Evolutionary conservation across 2,797 vertebrate species (phyloP).

Genomic region (Menidia menidia): DNA sequence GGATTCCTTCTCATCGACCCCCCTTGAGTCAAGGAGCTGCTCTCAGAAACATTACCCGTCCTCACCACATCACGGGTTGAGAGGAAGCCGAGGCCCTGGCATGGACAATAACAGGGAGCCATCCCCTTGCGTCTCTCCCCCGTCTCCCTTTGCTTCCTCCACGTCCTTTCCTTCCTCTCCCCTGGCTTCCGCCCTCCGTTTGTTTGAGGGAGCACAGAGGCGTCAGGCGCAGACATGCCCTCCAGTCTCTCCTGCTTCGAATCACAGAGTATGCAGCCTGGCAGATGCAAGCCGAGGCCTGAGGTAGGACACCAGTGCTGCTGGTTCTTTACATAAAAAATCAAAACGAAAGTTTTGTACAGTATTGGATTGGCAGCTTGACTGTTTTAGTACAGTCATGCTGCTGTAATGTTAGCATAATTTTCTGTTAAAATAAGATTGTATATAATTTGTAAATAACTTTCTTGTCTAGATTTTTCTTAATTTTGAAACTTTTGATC

Average conservation of each 20-base stretch:
- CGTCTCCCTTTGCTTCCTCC: slow-evolving; percentile 49
- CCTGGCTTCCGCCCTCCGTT: slow-evolving; percentile 65
- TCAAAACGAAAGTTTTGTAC: neutral
- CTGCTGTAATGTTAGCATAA: neutral
- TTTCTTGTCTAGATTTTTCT: neutral
- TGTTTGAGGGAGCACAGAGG: slow-evolving; percentile 68
- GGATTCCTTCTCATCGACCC: slow-evolving; percentile 53
- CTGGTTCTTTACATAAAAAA: neutral
- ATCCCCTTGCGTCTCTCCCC: slow-evolving; percentile 52
- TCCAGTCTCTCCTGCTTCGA: slow-evolving; percentile 76
- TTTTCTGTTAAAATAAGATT: neutral
- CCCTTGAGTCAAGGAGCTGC: slow-evolving; percentile 52
- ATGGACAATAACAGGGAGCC: slow-evolving; percentile 48
- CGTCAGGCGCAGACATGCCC: slow-evolving; percentile 58
- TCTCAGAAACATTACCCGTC: slow-evolving; percentile 43
- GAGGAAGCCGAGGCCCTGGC: slow-evolving; percentile 33
- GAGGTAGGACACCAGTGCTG: slow-evolving; percentile 80
- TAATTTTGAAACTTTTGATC: neutral
- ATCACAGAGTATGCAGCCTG: slow-evolving; percentile 73
- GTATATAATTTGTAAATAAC: no score
- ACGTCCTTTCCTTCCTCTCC: slow-evolving; percentile 76
- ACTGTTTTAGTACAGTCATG: neutral
- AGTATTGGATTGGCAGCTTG: neutral
- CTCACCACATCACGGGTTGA: slow-evolving; percentile 36
- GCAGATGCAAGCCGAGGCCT: slow-evolving; percentile 78